A percentile compares a stretch with the other conserved stretches of the same genome.
Evolutionary conservation across 2,797 vertebrate species (phyloP).

Genomic region (Phrynocephalus vlangalii): DNA sequence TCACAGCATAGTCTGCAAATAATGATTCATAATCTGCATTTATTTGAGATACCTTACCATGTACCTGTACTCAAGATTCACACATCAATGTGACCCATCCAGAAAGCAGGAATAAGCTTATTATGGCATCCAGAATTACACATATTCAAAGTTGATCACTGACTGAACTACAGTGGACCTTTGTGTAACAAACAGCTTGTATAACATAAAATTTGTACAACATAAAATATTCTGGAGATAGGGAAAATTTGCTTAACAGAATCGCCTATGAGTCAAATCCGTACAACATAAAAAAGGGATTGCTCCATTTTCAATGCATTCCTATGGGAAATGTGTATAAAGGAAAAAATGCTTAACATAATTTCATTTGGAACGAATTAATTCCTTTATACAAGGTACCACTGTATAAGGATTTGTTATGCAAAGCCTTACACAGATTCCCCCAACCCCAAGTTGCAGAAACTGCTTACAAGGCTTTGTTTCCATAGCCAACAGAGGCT

Average conservation of each 20-base stretch:
- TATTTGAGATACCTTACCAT: neutral
- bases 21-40: neutral
- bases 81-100: neutral
- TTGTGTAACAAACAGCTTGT: no score
- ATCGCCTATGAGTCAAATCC: no score
- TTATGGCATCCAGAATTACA: neutral
- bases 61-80: neutral
- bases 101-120: neutral
- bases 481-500: neutral
- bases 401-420: no score
- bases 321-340: no score
- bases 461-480: neutral
- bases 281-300: no score
- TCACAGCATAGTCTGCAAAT: constrained; percentile 89
- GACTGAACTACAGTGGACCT: neutral
- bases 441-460: neutral
- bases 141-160: neutral
- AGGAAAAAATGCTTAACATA: no score
- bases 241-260: neutral
- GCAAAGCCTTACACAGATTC: neutral
- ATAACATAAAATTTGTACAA: no score
- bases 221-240: no score
- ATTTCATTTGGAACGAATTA: no score
- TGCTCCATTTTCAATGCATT: no score
- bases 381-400: no score